Conservation (phyloP, 1,140 invertebrate species). For the Drosophila rufa region DNA sequence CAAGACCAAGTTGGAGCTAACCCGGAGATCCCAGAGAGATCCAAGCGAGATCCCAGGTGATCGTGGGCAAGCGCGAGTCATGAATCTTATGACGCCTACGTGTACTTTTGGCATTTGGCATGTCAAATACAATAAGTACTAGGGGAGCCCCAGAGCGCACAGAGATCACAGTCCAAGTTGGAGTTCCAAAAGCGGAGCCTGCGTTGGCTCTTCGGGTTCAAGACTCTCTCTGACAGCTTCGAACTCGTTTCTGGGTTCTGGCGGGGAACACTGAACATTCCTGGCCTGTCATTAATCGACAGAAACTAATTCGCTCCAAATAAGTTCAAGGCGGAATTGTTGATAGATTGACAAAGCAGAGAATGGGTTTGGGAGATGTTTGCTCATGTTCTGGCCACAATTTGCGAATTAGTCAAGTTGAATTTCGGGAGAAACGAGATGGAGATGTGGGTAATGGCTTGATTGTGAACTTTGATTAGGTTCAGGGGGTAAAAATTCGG, state of each 20-base stretch:
- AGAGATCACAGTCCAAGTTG: conserved; percentile 39
- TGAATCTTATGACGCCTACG: conserved; percentile 81
- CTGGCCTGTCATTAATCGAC: conserved; percentile 47
- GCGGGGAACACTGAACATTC: conserved; percentile 14
- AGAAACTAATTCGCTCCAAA: conserved; percentile 54
- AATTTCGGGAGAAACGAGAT: conserved; percentile 4
- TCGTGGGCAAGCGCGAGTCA: conserved; percentile 72
- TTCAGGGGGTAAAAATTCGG: background rate
- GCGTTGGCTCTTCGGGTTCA: conserved; percentile 27
- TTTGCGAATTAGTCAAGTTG: conserved; percentile 26
- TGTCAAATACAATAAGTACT: conserved; percentile 84
- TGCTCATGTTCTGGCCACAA: conserved; percentile 9
- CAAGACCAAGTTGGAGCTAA: conserved; percentile 27
- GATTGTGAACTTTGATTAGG: conserved; percentile 19
- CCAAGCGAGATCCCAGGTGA: conserved; percentile 11
- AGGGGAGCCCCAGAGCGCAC: conserved; percentile 19
- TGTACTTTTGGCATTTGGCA: conserved; percentile 84
- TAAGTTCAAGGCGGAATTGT: conserved; percentile 52
- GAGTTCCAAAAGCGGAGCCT: conserved; percentile 26
- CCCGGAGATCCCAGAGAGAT: conserved; percentile 14
- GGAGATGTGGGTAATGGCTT: conserved; percentile 2
- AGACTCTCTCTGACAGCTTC: conserved; percentile 31
- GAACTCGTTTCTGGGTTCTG: conserved; percentile 22
- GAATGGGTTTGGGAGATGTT: conserved; percentile 25
- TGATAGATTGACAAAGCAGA: conserved; percentile 41